Percentiles rank a stretch among this genome's conserved stretches.
Evolutionary conservation across 2,113 vertebrate genomes (phyloP).

Genomic region (Nothocercus nigrocapillus): DNA sequence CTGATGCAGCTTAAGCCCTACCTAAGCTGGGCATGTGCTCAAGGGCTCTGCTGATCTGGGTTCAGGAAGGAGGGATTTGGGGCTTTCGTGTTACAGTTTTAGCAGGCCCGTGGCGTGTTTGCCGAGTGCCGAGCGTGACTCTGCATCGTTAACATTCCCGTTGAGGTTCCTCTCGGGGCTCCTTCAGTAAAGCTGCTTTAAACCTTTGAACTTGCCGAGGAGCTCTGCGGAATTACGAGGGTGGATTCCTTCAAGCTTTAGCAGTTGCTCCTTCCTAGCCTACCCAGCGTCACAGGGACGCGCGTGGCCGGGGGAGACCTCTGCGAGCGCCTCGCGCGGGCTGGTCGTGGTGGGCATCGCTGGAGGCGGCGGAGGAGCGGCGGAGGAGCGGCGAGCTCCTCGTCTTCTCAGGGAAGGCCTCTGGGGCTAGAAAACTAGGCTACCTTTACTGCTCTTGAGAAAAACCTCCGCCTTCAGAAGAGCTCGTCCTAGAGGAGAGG

Average conservation of each 20-base stretch:
- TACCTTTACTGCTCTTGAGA: neutral
- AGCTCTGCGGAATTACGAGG: constrained; percentile 3
- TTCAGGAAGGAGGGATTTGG: neutral
- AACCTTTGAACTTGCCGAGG: neutral
- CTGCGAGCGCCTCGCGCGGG: neutral
- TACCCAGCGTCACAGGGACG: neutral
- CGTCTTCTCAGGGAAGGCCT: neutral
- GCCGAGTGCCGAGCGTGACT: neutral
- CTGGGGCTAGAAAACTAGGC: neutral
- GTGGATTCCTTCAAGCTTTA: neutral
- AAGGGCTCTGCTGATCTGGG: neutral
- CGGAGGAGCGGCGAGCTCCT: neutral
- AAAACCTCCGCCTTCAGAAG: neutral
- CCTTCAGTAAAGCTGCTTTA: neutral
- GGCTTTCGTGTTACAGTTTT: constrained; percentile 5
- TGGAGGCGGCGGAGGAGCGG: neutral
- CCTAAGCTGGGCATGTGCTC: neutral
- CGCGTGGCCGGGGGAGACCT: neutral
- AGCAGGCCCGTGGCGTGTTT: neutral
- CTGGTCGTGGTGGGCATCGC: neutral
- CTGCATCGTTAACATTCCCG: constrained; percentile 39
- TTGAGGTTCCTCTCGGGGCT: neutral
- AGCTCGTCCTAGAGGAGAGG: neutral
- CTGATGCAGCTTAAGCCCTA: neutral
- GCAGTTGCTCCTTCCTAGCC: neutral